phyloP scores from a whole-genome alignment of 1,140 invertebrate species.

The Papilio xuthus region DNA sequence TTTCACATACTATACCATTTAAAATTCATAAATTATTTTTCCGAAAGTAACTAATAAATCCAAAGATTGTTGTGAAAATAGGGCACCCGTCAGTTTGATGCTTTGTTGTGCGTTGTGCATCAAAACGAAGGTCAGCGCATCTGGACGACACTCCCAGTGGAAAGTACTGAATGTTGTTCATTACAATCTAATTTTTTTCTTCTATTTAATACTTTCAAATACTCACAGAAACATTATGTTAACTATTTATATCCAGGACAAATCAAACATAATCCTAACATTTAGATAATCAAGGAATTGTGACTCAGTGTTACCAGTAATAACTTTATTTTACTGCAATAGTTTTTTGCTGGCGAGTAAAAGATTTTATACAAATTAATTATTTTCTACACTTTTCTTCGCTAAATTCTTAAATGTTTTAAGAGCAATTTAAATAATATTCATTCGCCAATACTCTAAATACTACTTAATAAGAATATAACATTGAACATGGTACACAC shows the following conservation, averaged over 20 bases:
- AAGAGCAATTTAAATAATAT: neutral
- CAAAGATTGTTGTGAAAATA: slow-evolving; percentile 81
- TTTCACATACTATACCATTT: slow-evolving; percentile 49
- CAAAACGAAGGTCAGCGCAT: slow-evolving; percentile 82
- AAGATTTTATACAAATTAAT: neutral
- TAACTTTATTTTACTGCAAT: slow-evolving; percentile 13
- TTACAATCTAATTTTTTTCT: slow-evolving; percentile 51
- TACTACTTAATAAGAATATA: no score
- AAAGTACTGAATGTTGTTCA: slow-evolving; percentile 53
- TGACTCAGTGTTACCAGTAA: slow-evolving; percentile 64
- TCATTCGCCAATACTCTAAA: neutral
- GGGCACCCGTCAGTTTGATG: slow-evolving; percentile 82
- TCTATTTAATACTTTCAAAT: slow-evolving; percentile 60
- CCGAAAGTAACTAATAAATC: slow-evolving; percentile 68
- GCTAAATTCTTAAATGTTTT: neutral
- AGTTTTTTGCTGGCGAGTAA: neutral
- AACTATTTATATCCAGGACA: slow-evolving; percentile 74
- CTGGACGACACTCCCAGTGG: slow-evolving; percentile 77
- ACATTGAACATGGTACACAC: no score
- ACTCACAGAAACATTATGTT: slow-evolving; percentile 79
- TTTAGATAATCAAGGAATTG: slow-evolving; percentile 76
- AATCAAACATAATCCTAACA: slow-evolving; percentile 79
- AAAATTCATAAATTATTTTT: slow-evolving; percentile 54
- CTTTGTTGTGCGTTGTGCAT: slow-evolving; percentile 83
- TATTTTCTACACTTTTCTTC: neutral